phyloP scores from a whole-genome alignment of 2,888 invertebrate genomes.

The Habroteleia sp. region DNA sequence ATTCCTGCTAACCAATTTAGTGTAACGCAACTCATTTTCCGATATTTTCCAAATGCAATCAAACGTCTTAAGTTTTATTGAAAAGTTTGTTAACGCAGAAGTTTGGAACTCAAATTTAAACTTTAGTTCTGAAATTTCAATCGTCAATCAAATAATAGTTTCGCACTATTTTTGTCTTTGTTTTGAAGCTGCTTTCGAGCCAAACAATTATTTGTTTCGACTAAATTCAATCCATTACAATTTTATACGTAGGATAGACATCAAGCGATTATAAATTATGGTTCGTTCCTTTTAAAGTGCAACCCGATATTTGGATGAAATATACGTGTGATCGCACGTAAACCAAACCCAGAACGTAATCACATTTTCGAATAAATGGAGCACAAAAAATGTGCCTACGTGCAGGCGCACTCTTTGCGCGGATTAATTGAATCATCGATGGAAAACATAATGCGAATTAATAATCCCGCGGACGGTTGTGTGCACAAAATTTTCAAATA shows the following conservation, averaged over 20 bases:
- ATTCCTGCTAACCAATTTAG: no score
- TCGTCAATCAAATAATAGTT: no score
- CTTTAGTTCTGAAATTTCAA: no score
- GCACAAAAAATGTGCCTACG: conserved; percentile 50
- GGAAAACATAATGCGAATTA: conserved; percentile 55
- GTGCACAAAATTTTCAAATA: conserved; percentile 44
- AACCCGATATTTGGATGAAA: conserved; percentile 37
- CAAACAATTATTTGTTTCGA: background rate
- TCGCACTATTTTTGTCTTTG: no score
- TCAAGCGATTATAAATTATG: conserved; percentile 28
- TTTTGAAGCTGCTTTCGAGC: no score
- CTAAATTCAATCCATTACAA: background rate
- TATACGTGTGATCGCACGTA: conserved; percentile 34
- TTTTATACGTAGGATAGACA: background rate
- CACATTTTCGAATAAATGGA: conserved; percentile 56
- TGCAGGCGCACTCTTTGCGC: conserved; percentile 50
- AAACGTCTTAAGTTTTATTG: no score
- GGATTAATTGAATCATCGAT: conserved; percentile 61
- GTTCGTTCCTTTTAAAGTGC: conserved; percentile 19
- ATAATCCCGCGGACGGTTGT: conserved; percentile 53
- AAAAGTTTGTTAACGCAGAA: no score
- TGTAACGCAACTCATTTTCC: no score
- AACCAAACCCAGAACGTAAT: conserved; percentile 37
- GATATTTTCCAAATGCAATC: no score
- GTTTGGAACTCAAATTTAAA: no score